Base-by-base conservation (phyloP, 1,140 invertebrate genomes). In the Holcopasites calliopsidis region DNA sequence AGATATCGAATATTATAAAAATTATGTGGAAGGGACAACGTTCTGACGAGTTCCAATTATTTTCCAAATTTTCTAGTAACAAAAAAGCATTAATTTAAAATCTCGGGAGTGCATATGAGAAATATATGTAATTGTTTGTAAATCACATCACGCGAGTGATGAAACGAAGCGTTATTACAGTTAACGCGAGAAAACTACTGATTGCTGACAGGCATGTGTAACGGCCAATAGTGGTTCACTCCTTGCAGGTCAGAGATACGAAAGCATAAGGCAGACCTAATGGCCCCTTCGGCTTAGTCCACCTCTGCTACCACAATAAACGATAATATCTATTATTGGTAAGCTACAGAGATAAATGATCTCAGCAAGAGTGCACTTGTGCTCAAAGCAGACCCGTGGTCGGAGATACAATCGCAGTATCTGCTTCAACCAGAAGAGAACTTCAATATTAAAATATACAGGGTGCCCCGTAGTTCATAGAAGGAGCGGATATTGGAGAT, bases 261-360 rank as follows among this genome's bases (percentile, higher is more conserved):
- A 85, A 85, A 80, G 75, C 54, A 62, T 65, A 71, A 79, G 77
- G 71, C 73, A 52, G 64, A 76, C 44, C 62, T 83, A 81, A 84
- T 85, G 72, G 78, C 64, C 55, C 69, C 64, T 62, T 42, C 47
- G 65, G 76, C 84, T 85, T 82, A 84, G 68, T 70, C 77, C 78
- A 33, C 74, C 74, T 78, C 64, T 73, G 73, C 65, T 76, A 68
- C 76, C 79, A 66, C 76, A 79, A 86, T 86, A 86, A 87, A 82
- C 80, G 83, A 86, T 83, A 86, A 86, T 83, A 85, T 82, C 86
- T 83, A 80, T 86, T 83, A 87, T 83, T 83, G 76, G 83, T 86
- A 85, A 86, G 77, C 83, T 75, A 69, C 31, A 26, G 66, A 82
- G 83, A 86, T 82, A 83, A 83, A 83, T 66, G 75, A 80, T 83